Base-by-base conservation (phyloP, 2,113 vertebrate genomes). In the Odontophorus gujanensis region DNA sequence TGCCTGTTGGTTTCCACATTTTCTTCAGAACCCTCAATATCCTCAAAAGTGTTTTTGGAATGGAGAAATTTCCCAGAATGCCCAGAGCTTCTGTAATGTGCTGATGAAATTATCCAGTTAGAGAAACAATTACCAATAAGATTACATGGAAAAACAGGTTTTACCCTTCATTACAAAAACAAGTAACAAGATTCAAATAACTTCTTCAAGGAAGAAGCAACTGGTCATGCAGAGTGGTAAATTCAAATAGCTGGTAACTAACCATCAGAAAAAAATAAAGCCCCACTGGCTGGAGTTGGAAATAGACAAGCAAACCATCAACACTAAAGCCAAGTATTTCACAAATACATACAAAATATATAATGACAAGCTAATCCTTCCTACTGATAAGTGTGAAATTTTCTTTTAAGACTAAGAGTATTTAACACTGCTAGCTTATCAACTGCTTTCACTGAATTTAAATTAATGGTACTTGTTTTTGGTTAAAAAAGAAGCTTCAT, bases 401-500 rank as follows among this genome's bases (percentile, higher is more conserved):
- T 75, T 81, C 57, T 65, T 90, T 92, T 74, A 91, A 71, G 21
- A 38, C 0, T 11, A 13, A 47, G 43, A 85, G 42, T 74, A 80
- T 81, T 93, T 94, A 93, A 90, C 57, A 69, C 30, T 68, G n/a
- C 45, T 38, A 79, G 34, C 77, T 92, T 76, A 89, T 53, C 87
- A 69, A 75, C 5, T 25, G 30, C 62, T 91, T 89, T 79, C 55
- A 62, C 24, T 63, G 58, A 81, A 87, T 85, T 91, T 69, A 93
- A 94, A 94, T 82, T 63, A 91, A 81, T 19, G 11, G 73, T 32
- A 89, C 38, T 88, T 95, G 66, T 80, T 95, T 90, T 82, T 80
- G 59, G 66, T 88, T 86, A 84, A 91, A 95, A 94, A 75, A 94
- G 57, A 81, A 86, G n/a, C 21, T 82, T 91, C 91, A 91, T 75